Evolutionary conservation across 2,113 vertebrate genomes (phyloP), one percentile per base, ranked within the genome.

Genomic region (Sitta europaea): DNA sequence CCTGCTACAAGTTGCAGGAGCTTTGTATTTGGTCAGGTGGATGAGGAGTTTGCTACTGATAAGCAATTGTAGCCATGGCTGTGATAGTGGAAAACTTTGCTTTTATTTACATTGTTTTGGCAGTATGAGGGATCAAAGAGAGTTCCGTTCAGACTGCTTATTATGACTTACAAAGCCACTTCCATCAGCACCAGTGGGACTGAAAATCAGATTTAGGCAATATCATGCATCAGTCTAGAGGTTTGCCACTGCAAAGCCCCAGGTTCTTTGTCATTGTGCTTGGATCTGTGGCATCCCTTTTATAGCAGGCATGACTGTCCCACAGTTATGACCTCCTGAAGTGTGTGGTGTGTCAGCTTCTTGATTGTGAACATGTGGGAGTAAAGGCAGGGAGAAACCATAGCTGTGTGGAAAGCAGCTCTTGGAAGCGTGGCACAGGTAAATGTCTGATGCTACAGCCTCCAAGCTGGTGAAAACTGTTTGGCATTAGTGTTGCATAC

Each of bases 401-500:
- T 10, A 23, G 45, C 28, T 43, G 65, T 23, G 73, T 45, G 36
- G 51, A 59, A 51, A 42, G 8, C 67, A 76, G 90, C 62, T 45
- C 9, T 54, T 58, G 19, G 29, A 51, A 86, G 33, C 4, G 35
- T 23, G 57, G 15, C 0, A 0, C 21, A 24, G 82, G 54, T 66
- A 43, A 15, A 3, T 24, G 67, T 83, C 53, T 40, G 80, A 51
- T 0, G 1, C 70, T 54, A 66, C 73, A 71, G 53, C 47, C 82
- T 71, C 25, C 70, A 10, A 33, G 45, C 50, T 73, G 50, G 3
- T 38, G 63, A 55, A 29, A 40, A 31, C 80, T 48, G 12, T 55
- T 79, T 55, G 71, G 54, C 6, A 0, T 75, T 57, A 25, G 11
- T 2, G 1, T 31, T 35, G 63, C 0, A 12, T 10, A 0, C 36